Percentiles rank a stretch among this genome's conserved stretches.
phyloP scores from a whole-genome alignment of 1,140 invertebrate species.

The Idris sp. region DNA sequence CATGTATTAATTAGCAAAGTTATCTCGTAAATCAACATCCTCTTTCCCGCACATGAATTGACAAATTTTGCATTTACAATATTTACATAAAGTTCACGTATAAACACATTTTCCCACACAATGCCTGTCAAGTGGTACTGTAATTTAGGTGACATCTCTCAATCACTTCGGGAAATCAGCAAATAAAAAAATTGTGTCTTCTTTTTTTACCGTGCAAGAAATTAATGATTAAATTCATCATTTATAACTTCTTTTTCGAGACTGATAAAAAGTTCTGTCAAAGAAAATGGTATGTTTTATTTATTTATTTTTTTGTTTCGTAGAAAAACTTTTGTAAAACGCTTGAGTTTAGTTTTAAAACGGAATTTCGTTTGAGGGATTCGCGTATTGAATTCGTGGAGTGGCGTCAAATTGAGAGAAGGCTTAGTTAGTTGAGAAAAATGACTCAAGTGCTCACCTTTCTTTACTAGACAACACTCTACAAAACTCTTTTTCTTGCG shows the following conservation, averaged over 20 bases:
- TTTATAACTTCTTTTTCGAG: too few species aligned
- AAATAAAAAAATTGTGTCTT: constrained; percentile 5
- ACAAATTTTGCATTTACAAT: constrained; percentile 53
- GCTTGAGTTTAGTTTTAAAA: neutral
- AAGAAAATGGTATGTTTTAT: too few species aligned
- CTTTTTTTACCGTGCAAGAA: too few species aligned
- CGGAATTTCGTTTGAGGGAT: neutral
- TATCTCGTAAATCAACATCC: constrained; percentile 55
- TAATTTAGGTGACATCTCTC: constrained; percentile 19
- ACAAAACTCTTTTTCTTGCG: constrained; percentile 40
- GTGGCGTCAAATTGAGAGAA: constrained; percentile 71
- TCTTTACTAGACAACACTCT: constrained; percentile 46
- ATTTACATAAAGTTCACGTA: constrained; percentile 37
- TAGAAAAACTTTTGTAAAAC: too few species aligned
- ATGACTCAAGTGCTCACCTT: constrained; percentile 70
- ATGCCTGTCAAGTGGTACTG: constrained; percentile 26
- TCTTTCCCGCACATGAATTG: constrained; percentile 46
- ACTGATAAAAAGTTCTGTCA: too few species aligned
- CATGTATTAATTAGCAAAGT: constrained; percentile 58
- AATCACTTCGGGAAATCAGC: neutral
- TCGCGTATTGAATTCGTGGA: constrained; percentile 72
- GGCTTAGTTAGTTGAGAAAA: constrained; percentile 69
- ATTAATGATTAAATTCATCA: too few species aligned
- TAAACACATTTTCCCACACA: constrained; percentile 34
- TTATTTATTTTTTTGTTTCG: too few species aligned